phyloP scores from a whole-genome alignment of 2,797 vertebrate genomes.

The Liasis olivaceus region DNA sequence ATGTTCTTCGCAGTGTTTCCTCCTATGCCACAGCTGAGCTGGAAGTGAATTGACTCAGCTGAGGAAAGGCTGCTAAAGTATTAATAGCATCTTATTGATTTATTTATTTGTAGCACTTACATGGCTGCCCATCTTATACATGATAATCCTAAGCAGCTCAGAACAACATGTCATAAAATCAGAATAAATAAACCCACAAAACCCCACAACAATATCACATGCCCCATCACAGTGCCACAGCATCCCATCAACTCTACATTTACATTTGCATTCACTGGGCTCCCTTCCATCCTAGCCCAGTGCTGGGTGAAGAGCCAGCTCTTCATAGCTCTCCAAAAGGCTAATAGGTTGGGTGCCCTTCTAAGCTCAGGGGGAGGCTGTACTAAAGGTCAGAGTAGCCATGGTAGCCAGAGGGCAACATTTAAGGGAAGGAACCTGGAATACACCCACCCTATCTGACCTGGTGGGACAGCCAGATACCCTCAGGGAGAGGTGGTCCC shows the following conservation, averaged over 20 bases:
- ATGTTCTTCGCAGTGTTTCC: not conserved
- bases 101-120: not conserved
- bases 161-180: not conserved
- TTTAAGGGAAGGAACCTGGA: not conserved
- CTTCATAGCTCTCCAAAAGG: not conserved
- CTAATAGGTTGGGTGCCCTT: not conserved
- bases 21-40: not conserved
- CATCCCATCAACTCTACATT: not conserved
- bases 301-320: not conserved
- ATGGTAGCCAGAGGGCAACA: not conserved
- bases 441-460: not conserved
- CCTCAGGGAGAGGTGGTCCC: too few relatives aligned
- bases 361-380: not conserved
- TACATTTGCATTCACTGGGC: not conserved
- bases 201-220: not conserved
- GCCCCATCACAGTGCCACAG: not conserved
- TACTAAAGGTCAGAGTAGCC: not conserved
- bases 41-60: not conserved
- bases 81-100: not conserved
- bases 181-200: not conserved
- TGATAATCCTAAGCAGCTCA: not conserved
- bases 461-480: too few relatives aligned
- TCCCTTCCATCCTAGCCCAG: not conserved
- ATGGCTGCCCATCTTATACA: not conserved
- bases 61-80: not conserved